Conservation (phyloP, 2,888 invertebrate species). For the Tipula vernalis region DNA sequence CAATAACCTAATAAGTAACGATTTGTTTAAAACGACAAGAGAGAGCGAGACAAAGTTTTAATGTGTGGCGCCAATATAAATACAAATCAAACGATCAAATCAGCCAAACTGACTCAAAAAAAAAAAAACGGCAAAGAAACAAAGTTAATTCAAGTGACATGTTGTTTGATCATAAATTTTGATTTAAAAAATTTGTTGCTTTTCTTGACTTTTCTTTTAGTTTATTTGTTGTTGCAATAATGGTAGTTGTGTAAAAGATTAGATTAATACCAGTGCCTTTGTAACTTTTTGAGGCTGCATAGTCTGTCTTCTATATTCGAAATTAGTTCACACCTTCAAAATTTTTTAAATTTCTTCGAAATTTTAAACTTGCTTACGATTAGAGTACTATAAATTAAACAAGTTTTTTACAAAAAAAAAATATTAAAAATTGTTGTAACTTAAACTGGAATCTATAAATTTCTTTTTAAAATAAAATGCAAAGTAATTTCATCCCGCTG, state of each 20-base stretch:
- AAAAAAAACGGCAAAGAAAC: background rate
- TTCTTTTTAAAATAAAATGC: background rate
- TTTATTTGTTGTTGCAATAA: background rate
- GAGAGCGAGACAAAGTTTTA: background rate
- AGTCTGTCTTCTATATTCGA: background rate
- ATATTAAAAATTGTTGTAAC: background rate
- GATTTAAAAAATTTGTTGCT: background rate
- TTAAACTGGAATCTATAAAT: background rate
- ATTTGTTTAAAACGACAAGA: background rate
- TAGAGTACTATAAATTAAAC: too few species aligned
- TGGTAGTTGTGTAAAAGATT: background rate
- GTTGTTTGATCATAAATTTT: conserved; percentile 4
- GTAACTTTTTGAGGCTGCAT: background rate
- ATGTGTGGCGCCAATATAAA: background rate
- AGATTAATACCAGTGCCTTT: background rate
- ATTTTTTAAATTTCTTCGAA: background rate
- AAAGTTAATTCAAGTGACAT: background rate
- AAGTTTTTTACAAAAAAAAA: background rate
- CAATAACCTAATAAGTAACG: background rate
- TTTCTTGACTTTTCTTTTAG: background rate
- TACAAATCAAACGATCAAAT: background rate
- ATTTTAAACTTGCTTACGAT: background rate
- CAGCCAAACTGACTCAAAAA: background rate
- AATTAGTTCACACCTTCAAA: background rate
- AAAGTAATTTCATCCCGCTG: background rate